Base-by-base conservation (phyloP, 1,140 invertebrate genomes). In the Procambarus virginalis region DNA sequence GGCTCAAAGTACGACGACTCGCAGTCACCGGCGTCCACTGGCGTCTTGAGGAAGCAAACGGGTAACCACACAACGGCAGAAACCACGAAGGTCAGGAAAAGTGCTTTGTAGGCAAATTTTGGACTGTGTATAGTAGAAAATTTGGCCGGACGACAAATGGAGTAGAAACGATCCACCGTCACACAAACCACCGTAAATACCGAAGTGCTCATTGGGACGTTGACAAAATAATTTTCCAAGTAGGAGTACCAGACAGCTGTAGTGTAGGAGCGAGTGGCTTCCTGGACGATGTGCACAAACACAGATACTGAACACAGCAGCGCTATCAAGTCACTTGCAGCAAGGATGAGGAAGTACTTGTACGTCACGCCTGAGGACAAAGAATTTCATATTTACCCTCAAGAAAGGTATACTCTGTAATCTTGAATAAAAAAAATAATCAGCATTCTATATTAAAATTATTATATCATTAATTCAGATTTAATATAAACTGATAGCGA, bases 101-200 rank as follows among this genome's bases (percentile, higher is more conserved):
- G 58, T 10, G 90, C 85, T 14, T 76, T n/a, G 17, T 34, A 22
- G 4, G 92, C 93, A 34, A 90, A 91, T 4, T 84, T 82, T 2
- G 68, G 64, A 12, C 92, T 93, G 70, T 93, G 93, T 3, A 93
- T 88, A 46, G 92, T 87, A 70, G 93, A 93, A 76, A 92, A 93
- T 34, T 92, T 83, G 2, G 92, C 91, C 20, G 93, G 93, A 34
- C 92, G 80, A 78, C 93, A 93, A 2, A 93, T 92, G 6, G 93
- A 93, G 64, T 93, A 93, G 73, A 92, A 93, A 0, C 93, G 86
- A 55, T 93, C 93, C 10, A 93, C 86, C 8, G 93, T 93, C 0
- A 93, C 88, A 22, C 92, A 92, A 22, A 93, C 92, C 0, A 93
- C 92, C 22, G 92, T 76, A 64, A 93, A 92, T 2, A 93, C 93